Evolutionary conservation across 2,888 invertebrate genomes (phyloP).

Genomic region (Leucania comma): DNA sequence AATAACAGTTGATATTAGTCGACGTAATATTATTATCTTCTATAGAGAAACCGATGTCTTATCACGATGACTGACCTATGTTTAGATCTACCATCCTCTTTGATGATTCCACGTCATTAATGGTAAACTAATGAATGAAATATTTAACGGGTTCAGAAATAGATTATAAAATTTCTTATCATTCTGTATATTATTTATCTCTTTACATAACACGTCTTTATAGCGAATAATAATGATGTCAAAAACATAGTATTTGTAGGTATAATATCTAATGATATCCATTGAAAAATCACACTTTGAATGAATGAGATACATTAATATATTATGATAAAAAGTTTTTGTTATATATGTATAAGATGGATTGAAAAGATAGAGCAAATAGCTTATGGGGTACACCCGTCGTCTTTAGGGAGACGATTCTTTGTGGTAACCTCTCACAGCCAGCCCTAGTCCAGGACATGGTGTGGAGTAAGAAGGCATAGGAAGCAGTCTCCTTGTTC

Average conservation of each 20-base stretch:
- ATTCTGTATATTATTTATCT: slow-evolving; percentile 4
- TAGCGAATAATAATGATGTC: neutral
- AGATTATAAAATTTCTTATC: slow-evolving; percentile 19
- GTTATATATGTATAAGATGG: neutral
- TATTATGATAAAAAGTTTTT: neutral
- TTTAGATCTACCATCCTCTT: neutral
- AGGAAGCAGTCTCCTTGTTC: no score
- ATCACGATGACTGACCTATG: slow-evolving; percentile 14
- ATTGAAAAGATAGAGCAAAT: neutral
- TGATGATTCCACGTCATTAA: neutral
- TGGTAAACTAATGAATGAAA: slow-evolving; percentile 19
- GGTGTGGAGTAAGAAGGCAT: no score
- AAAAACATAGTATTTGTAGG: neutral
- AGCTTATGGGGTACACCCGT: no score
- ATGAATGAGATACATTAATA: slow-evolving; percentile 1
- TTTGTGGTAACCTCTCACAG: no score
- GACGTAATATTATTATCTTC: no score
- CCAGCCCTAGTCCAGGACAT: no score
- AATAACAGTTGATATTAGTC: no score
- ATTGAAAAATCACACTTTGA: slow-evolving; percentile 2
- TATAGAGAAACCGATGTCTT: neutral
- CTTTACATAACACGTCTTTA: neutral
- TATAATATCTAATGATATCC: neutral
- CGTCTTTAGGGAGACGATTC: no score
- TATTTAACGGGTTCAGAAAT: neutral